These are phyloP conservation scores for Drosophila merina DNA, from an alignment of 2,888 invertebrate species.

Conservation along the genomic window DNA sequence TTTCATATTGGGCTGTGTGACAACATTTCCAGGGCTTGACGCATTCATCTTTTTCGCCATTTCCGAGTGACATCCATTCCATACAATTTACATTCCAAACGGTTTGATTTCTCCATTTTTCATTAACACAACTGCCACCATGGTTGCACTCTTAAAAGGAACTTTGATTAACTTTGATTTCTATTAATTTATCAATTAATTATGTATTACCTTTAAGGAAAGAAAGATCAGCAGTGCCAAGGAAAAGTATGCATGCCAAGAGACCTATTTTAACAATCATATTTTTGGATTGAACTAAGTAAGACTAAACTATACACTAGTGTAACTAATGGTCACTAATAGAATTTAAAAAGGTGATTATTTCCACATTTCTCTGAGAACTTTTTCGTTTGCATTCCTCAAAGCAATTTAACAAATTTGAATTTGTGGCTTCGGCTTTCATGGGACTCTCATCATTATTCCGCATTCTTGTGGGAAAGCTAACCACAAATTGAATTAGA, in stretches of 20 bases:
- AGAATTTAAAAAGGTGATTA: neutral
- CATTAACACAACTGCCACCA: neutral
- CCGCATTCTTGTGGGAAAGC: conserved; percentile 37
- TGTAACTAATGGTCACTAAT: neutral
- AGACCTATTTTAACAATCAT: neutral
- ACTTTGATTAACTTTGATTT: no score
- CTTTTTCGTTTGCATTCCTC: conserved; percentile 1
- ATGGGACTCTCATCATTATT: conserved; percentile 28
- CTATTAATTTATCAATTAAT: no score
- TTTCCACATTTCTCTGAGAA: conserved; percentile 32
- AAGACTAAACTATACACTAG: neutral
- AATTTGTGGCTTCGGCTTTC: conserved; percentile 28
- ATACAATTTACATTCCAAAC: neutral
- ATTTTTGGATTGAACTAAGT: neutral
- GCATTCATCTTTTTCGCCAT: neutral
- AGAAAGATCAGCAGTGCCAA: neutral
- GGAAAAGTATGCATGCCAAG: neutral
- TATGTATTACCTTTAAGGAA: conserved; percentile 4
- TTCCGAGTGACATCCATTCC: conserved; percentile 1
- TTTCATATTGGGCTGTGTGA: conserved; percentile 2
- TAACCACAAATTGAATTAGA: conserved; percentile 75
- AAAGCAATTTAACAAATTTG: conserved; percentile 41
- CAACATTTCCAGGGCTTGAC: conserved; percentile 3
- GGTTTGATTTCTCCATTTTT: conserved; percentile 1
- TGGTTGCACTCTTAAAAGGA: neutral